Base-by-base conservation (phyloP, 2,888 invertebrate species). In the Biston stratarius region DNA sequence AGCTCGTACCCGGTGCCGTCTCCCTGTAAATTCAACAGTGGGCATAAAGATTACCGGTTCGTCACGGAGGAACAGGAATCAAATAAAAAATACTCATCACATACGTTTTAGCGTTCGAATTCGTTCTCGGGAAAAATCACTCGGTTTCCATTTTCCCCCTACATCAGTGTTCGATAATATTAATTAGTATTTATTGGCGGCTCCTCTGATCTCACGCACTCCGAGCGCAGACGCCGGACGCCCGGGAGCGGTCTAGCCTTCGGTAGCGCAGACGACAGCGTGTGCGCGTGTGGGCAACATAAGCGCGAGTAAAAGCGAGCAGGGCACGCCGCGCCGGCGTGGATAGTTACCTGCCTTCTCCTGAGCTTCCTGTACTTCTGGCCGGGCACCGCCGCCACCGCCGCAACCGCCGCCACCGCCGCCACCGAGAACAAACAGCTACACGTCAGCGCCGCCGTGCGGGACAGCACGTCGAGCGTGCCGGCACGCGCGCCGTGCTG, bases 311-410 rank as follows among this genome's bases (percentile, higher is more conserved):
- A n/a, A n/a, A n/a, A 10, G 44, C 44, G 44, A 44, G 44, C 5
- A 1, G n/a, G 44, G 12, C 11, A 5, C 0, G 12, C 12, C 44
- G 11, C 11, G 3, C n/a, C 14, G 48, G 24, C 33, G 33, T 33
- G 12, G 85, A 92, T 94, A 95, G 90, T 91, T 95, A 97, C 96
- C 96, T 97, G 97, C 92, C 97, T 94, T 88, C 97, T 94, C 88
- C 97, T 95, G 81, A 97, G 95, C 90, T 97, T 97, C 94, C 97
- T 96, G 95, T 97, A 97, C 95, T 97, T 97, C 97, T 97, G 95
- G 75, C 73, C 81, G 72, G 64, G 70, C 12, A 10, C 12, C 67
- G 72, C 68, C 77, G 79, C 79, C 77, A 74, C 74, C 24, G 24
- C 24, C 24, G 24, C 24, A 1, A 3, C 24, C 24, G 24, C 24